Conservation (phyloP, 2,797 vertebrate species). For the Champsocephalus esox region DNA sequence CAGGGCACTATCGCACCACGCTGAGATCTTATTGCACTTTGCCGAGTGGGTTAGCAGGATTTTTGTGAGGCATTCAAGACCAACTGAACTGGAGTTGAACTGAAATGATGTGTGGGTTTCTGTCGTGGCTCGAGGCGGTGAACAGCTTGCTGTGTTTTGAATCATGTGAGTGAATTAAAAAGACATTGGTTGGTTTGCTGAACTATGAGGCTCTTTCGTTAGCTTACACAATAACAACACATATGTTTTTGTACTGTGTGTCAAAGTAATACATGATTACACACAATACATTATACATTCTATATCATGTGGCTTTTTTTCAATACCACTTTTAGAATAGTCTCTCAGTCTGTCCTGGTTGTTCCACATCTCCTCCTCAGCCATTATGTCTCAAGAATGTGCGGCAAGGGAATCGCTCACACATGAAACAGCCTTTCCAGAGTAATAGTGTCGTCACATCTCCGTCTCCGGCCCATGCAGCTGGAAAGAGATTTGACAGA, state of each 20-base stretch:
- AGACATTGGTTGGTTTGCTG: conserved; percentile 33
- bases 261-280: not conserved
- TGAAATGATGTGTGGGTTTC: conserved; percentile 21
- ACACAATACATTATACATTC: not conserved
- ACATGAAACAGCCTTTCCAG: conserved; percentile 63
- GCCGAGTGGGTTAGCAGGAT: conserved; percentile 21
- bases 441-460: conserved; percentile 48
- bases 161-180: conserved; percentile 36
- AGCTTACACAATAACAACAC: conserved; percentile 4
- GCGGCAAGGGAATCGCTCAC: conserved; percentile 54
- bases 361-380: conserved; percentile 25
- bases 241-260: conserved; percentile 9
- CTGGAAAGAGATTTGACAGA: conserved; percentile 32
- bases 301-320: not conserved
- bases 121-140: conserved; percentile 19
- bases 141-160: conserved; percentile 57
- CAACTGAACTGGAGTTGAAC: conserved; percentile 38
- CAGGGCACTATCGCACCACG: not conserved
- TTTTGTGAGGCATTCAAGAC: conserved; percentile 4
- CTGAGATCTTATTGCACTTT: conserved; percentile 24
- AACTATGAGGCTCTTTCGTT: conserved; percentile 14
- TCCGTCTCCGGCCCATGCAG: conserved; percentile 31
- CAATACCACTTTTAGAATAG: not conserved
- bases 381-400: conserved; percentile 49
- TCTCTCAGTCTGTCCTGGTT: conserved; percentile 6